Percentiles rank a stretch among this genome's conserved stretches.
Conservation (phyloP, 92 coral and sea anemone genomes). For the Zoanthus sansibaricus region DNA sequence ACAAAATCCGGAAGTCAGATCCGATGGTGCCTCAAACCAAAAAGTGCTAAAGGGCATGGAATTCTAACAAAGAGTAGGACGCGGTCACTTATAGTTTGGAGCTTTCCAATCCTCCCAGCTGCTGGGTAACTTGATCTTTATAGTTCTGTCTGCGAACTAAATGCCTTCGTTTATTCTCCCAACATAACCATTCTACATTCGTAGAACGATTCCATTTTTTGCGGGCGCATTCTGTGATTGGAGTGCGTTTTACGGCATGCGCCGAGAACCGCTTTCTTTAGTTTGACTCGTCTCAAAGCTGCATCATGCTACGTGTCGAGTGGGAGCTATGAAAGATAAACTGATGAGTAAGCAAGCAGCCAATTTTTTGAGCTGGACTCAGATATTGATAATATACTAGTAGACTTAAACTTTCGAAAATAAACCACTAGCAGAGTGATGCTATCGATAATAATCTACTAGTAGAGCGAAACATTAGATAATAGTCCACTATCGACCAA, state of each 20-base stretch:
- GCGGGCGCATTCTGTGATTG: background rate
- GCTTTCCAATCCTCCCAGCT: background rate
- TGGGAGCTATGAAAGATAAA: slow-evolving; percentile 5
- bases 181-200: background rate
- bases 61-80: background rate
- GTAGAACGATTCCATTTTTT: background rate
- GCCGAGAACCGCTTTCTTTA: background rate
- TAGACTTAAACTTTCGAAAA: no score
- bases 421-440: no score
- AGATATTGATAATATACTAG: no score
- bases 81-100: background rate
- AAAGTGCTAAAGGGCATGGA: background rate
- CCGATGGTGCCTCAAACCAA: no score
- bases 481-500: no score
- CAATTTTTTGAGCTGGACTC: background rate
- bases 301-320: slow-evolving; percentile 1
- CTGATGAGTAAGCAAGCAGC: background rate
- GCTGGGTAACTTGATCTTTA: background rate
- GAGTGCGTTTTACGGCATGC: background rate
- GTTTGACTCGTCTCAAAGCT: background rate
- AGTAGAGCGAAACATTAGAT: no score
- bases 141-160: background rate
- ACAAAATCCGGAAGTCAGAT: no score
- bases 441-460: no score
- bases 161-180: background rate